phyloP scores from a whole-genome alignment of 2,113 vertebrate species.

The Microcebus tavaratra region DNA sequence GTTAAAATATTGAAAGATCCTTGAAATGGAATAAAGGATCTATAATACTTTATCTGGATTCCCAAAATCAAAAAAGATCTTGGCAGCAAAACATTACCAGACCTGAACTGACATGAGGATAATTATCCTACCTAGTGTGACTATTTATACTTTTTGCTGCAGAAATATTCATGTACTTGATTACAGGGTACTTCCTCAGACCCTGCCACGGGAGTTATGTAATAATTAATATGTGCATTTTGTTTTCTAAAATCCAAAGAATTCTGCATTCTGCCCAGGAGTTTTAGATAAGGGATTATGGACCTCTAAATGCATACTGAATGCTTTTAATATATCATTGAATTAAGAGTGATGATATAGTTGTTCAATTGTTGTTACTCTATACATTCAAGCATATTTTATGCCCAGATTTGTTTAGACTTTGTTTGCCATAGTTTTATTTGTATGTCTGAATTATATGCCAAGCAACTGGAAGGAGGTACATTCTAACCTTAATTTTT shows the following conservation, averaged over 20 bases:
- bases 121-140: not conserved
- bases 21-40: not conserved
- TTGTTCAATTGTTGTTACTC: not conserved
- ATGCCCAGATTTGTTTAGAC: not conserved
- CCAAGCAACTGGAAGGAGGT: not conserved
- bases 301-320: not conserved
- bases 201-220: not conserved
- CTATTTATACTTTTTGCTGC: not conserved
- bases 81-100: not conserved
- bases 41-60: not conserved
- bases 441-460: constrained; percentile 9
- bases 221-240: not conserved
- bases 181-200: not conserved
- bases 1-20: not conserved
- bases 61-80: constrained; percentile 15
- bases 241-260: not conserved
- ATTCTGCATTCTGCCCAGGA: not conserved
- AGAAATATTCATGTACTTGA: not conserved
- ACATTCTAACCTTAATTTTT: not conserved
- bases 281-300: not conserved
- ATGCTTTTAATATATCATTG: not conserved
- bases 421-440: not conserved
- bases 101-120: constrained; percentile 18
- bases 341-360: not conserved
- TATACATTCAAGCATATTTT: constrained; percentile 36